Evolutionary conservation across 2,888 invertebrate genomes (phyloP).

Genomic region (Sphaerophoria taeniata): DNA sequence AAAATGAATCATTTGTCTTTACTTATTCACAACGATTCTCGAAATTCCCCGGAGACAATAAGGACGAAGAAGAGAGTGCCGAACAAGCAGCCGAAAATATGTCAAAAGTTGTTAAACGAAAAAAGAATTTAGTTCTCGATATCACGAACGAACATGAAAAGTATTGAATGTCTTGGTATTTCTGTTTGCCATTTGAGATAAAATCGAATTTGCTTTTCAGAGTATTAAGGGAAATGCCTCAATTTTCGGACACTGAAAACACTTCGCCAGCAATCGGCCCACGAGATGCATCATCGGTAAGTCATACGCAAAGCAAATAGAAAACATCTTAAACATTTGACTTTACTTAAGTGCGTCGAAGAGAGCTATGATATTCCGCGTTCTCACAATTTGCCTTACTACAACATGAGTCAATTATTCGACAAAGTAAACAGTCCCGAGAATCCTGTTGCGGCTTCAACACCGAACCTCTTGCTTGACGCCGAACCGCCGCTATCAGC

Average conservation of each 20-base stretch:
- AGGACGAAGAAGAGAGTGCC: conserved; percentile 53
- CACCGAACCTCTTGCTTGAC: conserved; percentile 80
- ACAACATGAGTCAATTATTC: conserved; percentile 80
- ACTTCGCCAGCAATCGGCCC: conserved; percentile 83
- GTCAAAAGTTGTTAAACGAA: conserved; percentile 86
- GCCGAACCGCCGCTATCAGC: conserved; percentile 71
- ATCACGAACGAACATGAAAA: conserved; percentile 82
- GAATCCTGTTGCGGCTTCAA: conserved; percentile 81
- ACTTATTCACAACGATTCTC: conserved; percentile 85
- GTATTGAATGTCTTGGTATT: conserved; percentile 75
- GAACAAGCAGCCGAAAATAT: conserved; percentile 76
- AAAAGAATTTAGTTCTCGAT: conserved; percentile 80
- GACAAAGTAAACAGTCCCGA: conserved; percentile 79
- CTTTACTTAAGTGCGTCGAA: conserved; percentile 78
- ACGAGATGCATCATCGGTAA: conserved; percentile 79
- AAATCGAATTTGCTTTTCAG: conserved; percentile 73
- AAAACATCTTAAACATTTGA: too few relatives aligned
- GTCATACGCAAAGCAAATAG: not conserved
- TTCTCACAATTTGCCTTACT: conserved; percentile 85
- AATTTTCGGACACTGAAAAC: conserved; percentile 83
- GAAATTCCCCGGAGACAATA: conserved; percentile 82
- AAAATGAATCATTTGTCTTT: conserved; percentile 84
- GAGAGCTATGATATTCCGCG: conserved; percentile 90
- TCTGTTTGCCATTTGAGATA: not conserved
- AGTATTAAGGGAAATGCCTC: conserved; percentile 80